These are phyloP conservation scores for Onychostruthus taczanowskii DNA, from an alignment of 2,113 vertebrate species.

Conservation along the genomic window DNA sequence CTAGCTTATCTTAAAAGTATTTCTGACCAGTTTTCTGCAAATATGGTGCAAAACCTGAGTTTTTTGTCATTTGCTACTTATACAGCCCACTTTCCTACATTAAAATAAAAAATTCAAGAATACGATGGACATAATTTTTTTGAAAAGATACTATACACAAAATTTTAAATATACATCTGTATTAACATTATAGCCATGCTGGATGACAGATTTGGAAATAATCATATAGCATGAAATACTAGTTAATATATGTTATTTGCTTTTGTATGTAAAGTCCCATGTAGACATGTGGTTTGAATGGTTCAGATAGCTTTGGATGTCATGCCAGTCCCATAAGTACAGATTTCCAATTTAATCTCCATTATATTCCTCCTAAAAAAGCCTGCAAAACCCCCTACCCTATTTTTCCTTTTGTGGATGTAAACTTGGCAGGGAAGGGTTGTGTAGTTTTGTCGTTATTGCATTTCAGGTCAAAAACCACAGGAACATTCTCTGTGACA, in stretches of 20 bases:
- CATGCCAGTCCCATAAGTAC: not conserved
- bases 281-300: not conserved
- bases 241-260: not conserved
- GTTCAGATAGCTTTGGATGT: not conserved
- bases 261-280: not conserved
- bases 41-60: not conserved
- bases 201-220: not conserved
- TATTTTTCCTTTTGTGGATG: not conserved
- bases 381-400: accelerated
- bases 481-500: not conserved
- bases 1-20: not conserved
- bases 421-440: accelerated
- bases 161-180: not conserved
- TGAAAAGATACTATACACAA: not conserved
- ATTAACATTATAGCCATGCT: not conserved
- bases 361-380: not conserved
- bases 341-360: not conserved
- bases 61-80: not conserved
- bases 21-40: not conserved
- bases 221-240: not conserved
- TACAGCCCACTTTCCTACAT: not conserved
- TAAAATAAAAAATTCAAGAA: not conserved
- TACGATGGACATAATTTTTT: not conserved
- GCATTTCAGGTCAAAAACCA: not conserved
- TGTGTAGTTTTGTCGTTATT: not conserved